These are phyloP conservation scores for Urosaurus nigricauda DNA, from an alignment of 2,797 vertebrate genomes.

Conservation along the genomic window DNA sequence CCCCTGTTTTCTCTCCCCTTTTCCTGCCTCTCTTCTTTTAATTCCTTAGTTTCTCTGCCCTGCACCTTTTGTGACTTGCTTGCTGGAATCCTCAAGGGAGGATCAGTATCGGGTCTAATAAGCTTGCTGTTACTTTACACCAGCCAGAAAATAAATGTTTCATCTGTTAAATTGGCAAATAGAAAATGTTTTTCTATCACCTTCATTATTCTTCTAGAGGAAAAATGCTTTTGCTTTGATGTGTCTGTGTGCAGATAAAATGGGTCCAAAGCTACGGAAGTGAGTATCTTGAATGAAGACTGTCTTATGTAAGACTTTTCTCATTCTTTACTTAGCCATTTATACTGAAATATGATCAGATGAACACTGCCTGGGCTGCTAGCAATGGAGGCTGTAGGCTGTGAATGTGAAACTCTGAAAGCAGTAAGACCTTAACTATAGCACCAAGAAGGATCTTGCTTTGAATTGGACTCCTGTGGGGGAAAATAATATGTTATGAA, in stretches of 20 bases:
- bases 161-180: slow-evolving; percentile 64
- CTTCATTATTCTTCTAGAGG: not conserved
- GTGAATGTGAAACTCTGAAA: slow-evolving; percentile 30
- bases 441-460: accelerated
- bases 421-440: not conserved
- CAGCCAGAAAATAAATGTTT: slow-evolving; percentile 73
- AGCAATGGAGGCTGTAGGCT: slow-evolving; percentile 36
- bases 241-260: slow-evolving; percentile 34
- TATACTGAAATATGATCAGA: slow-evolving; percentile 40
- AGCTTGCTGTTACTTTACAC: slow-evolving; percentile 76
- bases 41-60: slow-evolving; percentile 68
- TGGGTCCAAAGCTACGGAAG: slow-evolving; percentile 49
- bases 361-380: not conserved
- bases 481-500: not conserved
- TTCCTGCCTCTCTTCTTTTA: slow-evolving; percentile 64
- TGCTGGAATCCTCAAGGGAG: slow-evolving; percentile 71
- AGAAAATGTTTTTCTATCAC: slow-evolving; percentile 26
- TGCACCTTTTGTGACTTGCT: slow-evolving; percentile 68
- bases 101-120: slow-evolving; percentile 78
- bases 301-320: slow-evolving; percentile 54
- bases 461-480: slow-evolving; percentile 23
- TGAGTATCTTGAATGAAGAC: slow-evolving; percentile 50
- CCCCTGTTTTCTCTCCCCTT: slow-evolving; percentile 44
- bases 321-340: slow-evolving; percentile 51
- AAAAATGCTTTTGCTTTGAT: slow-evolving; percentile 50